Evolutionary conservation across 2,113 vertebrate genomes (phyloP), one percentile per base, ranked within the genome.

Genomic region (Cinclus mexicanus): DNA sequence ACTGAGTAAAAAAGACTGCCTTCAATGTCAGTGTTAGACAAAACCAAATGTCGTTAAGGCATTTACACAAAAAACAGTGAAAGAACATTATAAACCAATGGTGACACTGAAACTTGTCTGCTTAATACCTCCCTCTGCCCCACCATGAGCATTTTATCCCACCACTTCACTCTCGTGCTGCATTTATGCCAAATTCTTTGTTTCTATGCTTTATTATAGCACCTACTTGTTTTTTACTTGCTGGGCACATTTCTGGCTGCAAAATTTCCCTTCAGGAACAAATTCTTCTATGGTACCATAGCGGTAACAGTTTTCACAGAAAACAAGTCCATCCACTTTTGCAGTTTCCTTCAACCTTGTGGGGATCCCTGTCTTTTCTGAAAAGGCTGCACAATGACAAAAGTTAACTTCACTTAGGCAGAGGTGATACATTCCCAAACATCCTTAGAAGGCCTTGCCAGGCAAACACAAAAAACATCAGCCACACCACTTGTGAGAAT

Each of bases 141-240:
- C 76, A 42, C 16, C 37, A 74, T 17, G 61, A 86, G 55, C 9
- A 1, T 87, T 94, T 72, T 53, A 64, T 29, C 68, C 64, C 83
- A 75, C 12, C 59, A 70, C 31, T 90, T 83, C 12, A 35, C 78
- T 75, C 25, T 76, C 7, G 1, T 13, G 18, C 23, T 91, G 50
- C 35, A 59, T 90, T 82, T 85, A 87, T 14, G 46, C 12, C 56
- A 87, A 57, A 76, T 82, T 75, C 52, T 67, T 82, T 69, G 50
- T 49, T 77, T 87, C 55, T 63, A 89, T 55, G 60, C 52, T 80
- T 88, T 71, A 50, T 44, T 79, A 64, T 65, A 93, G 90, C 85
- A 98, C 98, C 97, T 98, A 99, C 98, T 98, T 98, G 96, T 98
- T 98, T 95, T 98, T 98, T 53, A 96, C 61, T 91, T 98, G 98